Base-by-base conservation (phyloP, 2,888 invertebrate species). In the Blastobasis adustella region DNA sequence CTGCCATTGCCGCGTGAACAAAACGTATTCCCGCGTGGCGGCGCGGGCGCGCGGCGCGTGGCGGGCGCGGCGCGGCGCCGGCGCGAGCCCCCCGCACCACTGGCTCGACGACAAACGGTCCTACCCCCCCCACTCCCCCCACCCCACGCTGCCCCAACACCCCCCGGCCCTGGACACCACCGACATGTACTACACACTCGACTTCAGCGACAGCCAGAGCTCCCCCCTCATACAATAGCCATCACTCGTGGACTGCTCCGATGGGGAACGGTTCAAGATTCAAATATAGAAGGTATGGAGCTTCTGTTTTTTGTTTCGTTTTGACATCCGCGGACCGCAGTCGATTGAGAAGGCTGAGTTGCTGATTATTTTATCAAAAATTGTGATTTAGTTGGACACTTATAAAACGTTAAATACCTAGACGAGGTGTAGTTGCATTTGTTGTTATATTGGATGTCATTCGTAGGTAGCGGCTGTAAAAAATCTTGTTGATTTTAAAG, bases 1-100 rank as follows among this genome's bases (percentile, higher is more conserved):
- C 44, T 95, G 94, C 75, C 94, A 95, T 76, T 95, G 94, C 78
- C 92, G 94, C 61, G 92, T 94, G 60, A 93, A 94, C 83, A 93
- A 93, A 80, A 94, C 94, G 0, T 94, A 94, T 79, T 91, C 92
- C 47, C 90, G 91, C 41, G 88, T 92, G 63, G 81, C 91, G 52
- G 90, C 91, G 6, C 88, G 91, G 39, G 79, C 90, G 82, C 88
- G 4, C 90, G 90, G 54, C 76, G 66, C 40, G 23, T 23, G 23
- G 90, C 91, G 6, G 88, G 91, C 40, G 79, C 90, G 60, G 82
- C 88, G 4, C 90, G 90, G 54, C 76, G 65, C 40, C 48, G 76
- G 1, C 69, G 70, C 52, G 58, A 82, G 80, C 0, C 82, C 87
- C 0, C 74, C 85, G 23, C 86, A 79, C 59, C 91, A 91, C 76